phyloP scores from a whole-genome alignment of 2,113 vertebrate genomes.

The Pseudorectes ferrugineus region DNA sequence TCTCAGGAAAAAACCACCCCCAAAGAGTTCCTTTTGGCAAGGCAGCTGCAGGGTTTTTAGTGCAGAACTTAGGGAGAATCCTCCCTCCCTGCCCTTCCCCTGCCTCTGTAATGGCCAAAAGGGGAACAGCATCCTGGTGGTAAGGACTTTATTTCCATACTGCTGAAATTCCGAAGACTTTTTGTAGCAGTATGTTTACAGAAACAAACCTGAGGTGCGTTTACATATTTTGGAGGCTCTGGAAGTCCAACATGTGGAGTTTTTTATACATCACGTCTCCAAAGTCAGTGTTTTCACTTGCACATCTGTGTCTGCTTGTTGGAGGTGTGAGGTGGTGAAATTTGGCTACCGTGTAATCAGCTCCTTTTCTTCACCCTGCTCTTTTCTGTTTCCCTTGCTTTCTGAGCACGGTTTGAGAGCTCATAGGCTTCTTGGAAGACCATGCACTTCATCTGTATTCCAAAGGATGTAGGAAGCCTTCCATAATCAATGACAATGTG shows the following conservation, averaged over 20 bases:
- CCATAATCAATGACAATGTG: conserved; percentile 1
- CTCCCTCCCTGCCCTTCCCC: background rate
- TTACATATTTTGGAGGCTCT: background rate
- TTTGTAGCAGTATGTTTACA: background rate
- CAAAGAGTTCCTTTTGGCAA: background rate
- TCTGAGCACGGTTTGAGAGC: background rate
- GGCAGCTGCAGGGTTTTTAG: conserved; percentile 27
- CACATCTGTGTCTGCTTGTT: background rate
- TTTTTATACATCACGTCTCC: background rate
- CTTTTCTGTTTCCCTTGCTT: background rate
- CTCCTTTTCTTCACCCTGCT: background rate
- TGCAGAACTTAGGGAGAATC: background rate
- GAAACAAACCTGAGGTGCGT: background rate
- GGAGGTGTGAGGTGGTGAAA: background rate
- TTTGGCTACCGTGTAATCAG: background rate
- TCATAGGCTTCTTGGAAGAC: background rate
- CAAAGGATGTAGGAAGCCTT: conserved; percentile 20
- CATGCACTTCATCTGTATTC: background rate
- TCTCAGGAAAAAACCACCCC: background rate
- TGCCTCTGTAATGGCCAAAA: background rate
- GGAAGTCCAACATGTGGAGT: background rate
- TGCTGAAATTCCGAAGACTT: background rate
- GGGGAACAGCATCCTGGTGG: background rate
- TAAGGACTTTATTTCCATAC: background rate
- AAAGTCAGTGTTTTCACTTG: background rate